Percentiles rank a stretch among this genome's conserved stretches.
Evolutionary conservation across 1,140 invertebrate genomes (phyloP).

Genomic region (Grapholita molesta): DNA sequence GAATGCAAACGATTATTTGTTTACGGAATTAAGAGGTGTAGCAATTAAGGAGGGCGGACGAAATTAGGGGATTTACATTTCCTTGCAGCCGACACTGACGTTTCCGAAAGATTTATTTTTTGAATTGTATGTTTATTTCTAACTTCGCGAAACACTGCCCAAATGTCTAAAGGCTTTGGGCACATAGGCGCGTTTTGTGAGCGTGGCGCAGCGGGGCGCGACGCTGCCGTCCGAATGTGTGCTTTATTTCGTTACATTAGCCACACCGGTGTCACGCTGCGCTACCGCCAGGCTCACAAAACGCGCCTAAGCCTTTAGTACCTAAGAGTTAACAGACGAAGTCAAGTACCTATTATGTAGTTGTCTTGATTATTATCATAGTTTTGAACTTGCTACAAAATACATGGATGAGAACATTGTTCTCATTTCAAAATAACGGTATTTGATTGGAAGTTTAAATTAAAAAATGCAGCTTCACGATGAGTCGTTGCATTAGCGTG

Average conservation of each 20-base stretch:
- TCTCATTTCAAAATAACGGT: slow-evolving; percentile 24
- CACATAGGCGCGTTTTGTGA: too few relatives aligned
- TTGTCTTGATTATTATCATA: not conserved
- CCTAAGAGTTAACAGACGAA: too few relatives aligned
- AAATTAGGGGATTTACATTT: not conserved
- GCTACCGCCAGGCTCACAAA: too few relatives aligned
- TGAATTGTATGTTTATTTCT: not conserved
- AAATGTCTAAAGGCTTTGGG: too few relatives aligned
- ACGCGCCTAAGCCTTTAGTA: too few relatives aligned
- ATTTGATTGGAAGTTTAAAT: slow-evolving; percentile 25
- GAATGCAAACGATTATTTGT: slow-evolving; percentile 17
- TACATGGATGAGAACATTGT: slow-evolving; percentile 7
- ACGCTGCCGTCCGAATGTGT: too few relatives aligned
- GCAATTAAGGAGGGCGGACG: slow-evolving; percentile 12
- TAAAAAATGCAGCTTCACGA: slow-evolving; percentile 33
- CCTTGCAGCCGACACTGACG: not conserved
- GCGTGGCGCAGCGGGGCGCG: too few relatives aligned
- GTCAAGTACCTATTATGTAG: too few relatives aligned
- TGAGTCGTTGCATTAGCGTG: slow-evolving; percentile 26
- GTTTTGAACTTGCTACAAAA: not conserved
- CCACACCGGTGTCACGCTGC: too few relatives aligned
- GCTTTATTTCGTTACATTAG: too few relatives aligned
- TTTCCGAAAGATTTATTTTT: not conserved
- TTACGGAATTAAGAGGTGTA: slow-evolving; percentile 18
- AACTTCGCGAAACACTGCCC: too few relatives aligned